Conservation (phyloP, 2,113 vertebrate genomes). For the Vulpes lagopus region DNA sequence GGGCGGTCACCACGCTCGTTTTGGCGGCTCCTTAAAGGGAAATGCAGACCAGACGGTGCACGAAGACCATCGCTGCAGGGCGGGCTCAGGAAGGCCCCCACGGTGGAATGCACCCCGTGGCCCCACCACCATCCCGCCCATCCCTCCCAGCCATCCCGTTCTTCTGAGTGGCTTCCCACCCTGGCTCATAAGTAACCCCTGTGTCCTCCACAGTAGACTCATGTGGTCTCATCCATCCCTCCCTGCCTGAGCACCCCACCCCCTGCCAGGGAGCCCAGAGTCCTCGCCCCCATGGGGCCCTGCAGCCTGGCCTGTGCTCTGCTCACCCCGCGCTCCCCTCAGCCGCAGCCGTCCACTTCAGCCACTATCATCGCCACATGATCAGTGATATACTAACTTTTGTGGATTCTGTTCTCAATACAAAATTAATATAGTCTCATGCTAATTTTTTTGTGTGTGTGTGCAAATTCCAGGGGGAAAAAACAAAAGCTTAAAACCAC, state of each 20-base stretch:
- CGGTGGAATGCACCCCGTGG: rapidly evolving
- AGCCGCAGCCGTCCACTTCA: rapidly evolving
- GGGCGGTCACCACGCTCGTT: rapidly evolving
- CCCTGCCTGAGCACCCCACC: background rate
- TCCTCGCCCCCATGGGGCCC: background rate
- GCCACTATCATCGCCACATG: rapidly evolving
- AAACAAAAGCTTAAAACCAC: background rate
- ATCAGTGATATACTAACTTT: too few species aligned
- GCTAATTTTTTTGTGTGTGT: background rate
- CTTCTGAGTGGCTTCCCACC: background rate
- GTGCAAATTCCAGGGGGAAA: background rate
- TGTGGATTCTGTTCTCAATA: background rate
- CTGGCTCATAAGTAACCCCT: background rate
- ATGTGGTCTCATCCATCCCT: background rate
- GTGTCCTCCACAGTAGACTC: background rate
- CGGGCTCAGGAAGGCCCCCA: too few species aligned
- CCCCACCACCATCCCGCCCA: rapidly evolving
- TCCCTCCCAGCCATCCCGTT: rapidly evolving
- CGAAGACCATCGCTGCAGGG: background rate
- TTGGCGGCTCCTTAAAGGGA: background rate
- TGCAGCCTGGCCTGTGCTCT: too few species aligned
- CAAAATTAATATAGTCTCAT: background rate
- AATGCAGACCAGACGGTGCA: background rate
- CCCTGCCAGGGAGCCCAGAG: background rate
- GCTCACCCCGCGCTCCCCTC: background rate